A percentile compares a stretch with the other conserved stretches of the same genome.
These are phyloP conservation scores for Kuschelorhynchus macadamiae DNA, from an alignment of 2,888 invertebrate genomes.

Conservation along the genomic window DNA sequence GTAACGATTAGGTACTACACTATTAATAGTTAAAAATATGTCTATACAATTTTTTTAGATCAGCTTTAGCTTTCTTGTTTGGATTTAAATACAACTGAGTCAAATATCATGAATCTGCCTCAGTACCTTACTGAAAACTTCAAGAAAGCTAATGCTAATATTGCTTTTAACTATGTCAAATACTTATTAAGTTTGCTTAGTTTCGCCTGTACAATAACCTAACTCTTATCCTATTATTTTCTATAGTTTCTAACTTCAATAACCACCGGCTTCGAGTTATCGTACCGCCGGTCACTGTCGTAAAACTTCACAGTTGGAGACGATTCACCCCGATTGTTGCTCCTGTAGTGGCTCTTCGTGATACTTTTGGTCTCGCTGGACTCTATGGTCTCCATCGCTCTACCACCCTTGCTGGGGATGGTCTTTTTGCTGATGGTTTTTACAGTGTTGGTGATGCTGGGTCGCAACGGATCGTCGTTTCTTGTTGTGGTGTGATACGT, in stretches of 20 bases:
- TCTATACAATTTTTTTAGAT: too few relatives aligned
- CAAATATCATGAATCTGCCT: too few relatives aligned
- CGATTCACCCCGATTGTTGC: constrained; percentile 51
- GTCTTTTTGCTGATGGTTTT: constrained; percentile 80
- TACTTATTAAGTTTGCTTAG: too few relatives aligned
- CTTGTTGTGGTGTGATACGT: constrained; percentile 79
- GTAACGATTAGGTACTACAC: too few relatives aligned
- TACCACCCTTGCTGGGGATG: constrained; percentile 76
- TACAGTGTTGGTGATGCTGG: constrained; percentile 80
- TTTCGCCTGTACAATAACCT: too few relatives aligned
- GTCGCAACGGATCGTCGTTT: constrained; percentile 77
- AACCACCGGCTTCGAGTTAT: constrained; percentile 71
- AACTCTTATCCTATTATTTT: too few relatives aligned
- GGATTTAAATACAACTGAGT: too few relatives aligned
- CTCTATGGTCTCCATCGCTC: constrained; percentile 78
- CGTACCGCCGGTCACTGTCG: constrained; percentile 69
- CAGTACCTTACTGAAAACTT: too few relatives aligned
- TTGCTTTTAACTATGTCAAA: too few relatives aligned
- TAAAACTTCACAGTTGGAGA: constrained; percentile 70
- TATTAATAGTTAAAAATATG: too few relatives aligned
- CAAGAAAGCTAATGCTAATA: too few relatives aligned
- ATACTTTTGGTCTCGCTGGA: constrained; percentile 80
- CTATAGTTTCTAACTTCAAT: constrained; percentile 73
- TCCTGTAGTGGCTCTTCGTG: constrained; percentile 72
- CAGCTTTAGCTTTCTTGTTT: too few relatives aligned